These are phyloP conservation scores for Eulithis testata DNA, from an alignment of 2,888 invertebrate genomes.

Conservation along the genomic window DNA sequence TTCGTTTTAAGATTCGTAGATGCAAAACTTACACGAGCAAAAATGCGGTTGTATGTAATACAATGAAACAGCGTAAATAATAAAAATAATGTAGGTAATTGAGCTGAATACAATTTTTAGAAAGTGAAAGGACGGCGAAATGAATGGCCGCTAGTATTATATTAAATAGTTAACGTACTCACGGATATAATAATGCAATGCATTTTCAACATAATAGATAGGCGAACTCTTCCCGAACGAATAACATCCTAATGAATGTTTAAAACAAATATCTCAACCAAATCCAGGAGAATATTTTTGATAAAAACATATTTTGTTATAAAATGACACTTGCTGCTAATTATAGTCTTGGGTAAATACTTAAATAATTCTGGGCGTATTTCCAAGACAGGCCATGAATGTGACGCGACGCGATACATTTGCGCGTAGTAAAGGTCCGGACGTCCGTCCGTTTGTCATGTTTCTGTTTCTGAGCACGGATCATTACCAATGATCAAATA, in stretches of 20 bases:
- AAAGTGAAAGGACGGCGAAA: constrained; percentile 49
- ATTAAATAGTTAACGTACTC: constrained; percentile 19
- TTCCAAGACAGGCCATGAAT: constrained; percentile 58
- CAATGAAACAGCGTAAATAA: constrained; percentile 32
- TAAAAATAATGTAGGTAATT: constrained; percentile 22
- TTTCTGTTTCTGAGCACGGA: constrained; percentile 11
- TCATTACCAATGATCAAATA: constrained; percentile 11
- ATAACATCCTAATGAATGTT: not conserved
- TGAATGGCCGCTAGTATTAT: constrained; percentile 30
- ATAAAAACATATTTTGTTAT: constrained; percentile 34
- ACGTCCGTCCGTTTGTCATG: constrained; percentile 20
- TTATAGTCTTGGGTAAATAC: constrained; percentile 48
- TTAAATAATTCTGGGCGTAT: constrained; percentile 63
- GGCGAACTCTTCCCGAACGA: constrained; percentile 7
- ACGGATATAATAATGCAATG: constrained; percentile 32
- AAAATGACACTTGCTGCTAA: constrained; percentile 46
- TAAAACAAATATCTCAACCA: not conserved
- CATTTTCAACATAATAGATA: constrained; percentile 33
- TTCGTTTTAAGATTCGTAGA: not conserved
- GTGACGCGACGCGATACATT: constrained; percentile 51
- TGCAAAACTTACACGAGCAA: not conserved
- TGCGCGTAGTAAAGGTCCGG: constrained; percentile 46
- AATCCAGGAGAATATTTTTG: constrained; percentile 17
- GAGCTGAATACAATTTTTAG: constrained; percentile 35
- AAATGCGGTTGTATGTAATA: constrained; percentile 19